A percentile compares a stretch with the other conserved stretches of the same genome.
These are phyloP conservation scores for Carpatolechia fugitivella DNA, from an alignment of 2,888 invertebrate genomes.

Conservation along the genomic window DNA sequence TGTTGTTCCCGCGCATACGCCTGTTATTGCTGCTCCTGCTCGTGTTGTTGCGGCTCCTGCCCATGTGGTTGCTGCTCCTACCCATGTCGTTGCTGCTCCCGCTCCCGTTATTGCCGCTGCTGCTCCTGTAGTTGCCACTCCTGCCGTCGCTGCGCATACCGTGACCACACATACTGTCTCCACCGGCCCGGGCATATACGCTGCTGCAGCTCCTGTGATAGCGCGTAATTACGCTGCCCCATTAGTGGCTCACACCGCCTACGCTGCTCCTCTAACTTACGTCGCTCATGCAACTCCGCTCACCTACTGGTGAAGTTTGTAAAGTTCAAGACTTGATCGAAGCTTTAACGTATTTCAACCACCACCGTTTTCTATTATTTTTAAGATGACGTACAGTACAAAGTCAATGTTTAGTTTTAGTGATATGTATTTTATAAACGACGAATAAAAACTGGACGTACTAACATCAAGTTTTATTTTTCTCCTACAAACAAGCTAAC, in stretches of 20 bases:
- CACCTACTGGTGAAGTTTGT: conserved; percentile 26
- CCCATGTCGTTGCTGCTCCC: neutral
- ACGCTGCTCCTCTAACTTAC: conserved; percentile 20
- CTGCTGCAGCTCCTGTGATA: conserved; percentile 22
- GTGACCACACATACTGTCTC: conserved; percentile 8
- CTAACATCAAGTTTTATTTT: too few species aligned
- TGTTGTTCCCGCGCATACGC: conserved; percentile 30
- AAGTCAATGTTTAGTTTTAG: too few species aligned
- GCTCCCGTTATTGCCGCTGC: conserved; percentile 28
- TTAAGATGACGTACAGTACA: neutral
- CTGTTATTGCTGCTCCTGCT: conserved; percentile 29
- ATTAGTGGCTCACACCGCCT: conserved; percentile 22
- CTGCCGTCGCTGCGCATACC: conserved; percentile 30
- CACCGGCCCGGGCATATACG: conserved; percentile 32
- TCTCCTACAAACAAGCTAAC: too few species aligned
- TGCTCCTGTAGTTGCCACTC: conserved; percentile 27
- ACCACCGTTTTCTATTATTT: neutral
- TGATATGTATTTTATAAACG: too few species aligned
- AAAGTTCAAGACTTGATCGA: neutral
- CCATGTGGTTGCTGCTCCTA: conserved; percentile 1
- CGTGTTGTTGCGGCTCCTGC: conserved; percentile 25
- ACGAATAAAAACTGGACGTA: too few species aligned
- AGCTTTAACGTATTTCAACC: neutral
- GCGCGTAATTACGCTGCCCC: conserved; percentile 27
- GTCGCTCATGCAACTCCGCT: conserved; percentile 24